Conservation (phyloP, 2,888 invertebrate genomes). For the Dioctria linearis region DNA sequence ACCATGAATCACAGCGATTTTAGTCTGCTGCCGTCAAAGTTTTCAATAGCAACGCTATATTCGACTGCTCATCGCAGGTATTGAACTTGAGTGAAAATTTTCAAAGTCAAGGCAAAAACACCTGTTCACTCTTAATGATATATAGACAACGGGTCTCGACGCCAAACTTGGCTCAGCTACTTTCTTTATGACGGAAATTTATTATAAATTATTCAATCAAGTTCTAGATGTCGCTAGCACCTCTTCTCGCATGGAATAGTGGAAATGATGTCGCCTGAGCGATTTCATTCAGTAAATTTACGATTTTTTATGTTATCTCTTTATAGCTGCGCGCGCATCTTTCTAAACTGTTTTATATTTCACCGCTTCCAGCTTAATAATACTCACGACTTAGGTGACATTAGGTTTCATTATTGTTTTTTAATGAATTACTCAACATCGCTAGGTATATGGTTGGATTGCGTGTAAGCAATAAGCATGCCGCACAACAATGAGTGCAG, state of each 20-base stretch:
- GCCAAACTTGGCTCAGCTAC: constrained; percentile 14
- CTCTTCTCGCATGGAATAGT: neutral
- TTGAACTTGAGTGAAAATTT: constrained; percentile 51
- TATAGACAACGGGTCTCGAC: constrained; percentile 15
- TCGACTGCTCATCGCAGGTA: constrained; percentile 14
- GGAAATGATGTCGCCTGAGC: neutral
- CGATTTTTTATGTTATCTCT: constrained; percentile 5
- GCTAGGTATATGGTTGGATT: constrained; percentile 3
- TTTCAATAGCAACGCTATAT: constrained; percentile 14
- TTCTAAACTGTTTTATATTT: constrained; percentile 9
- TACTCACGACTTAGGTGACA: constrained; percentile 12
- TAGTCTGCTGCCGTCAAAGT: constrained; percentile 22
- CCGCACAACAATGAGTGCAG: constrained; percentile 26
- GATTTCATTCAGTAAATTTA: constrained; percentile 9
- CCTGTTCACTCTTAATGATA: constrained; percentile 8
- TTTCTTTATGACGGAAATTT: constrained; percentile 38
- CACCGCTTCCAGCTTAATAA: neutral
- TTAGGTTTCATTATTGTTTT: constrained; percentile 8
- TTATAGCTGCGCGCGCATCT: constrained; percentile 28
- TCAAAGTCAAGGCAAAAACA: constrained; percentile 48
- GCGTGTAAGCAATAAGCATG: neutral
- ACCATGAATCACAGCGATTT: constrained; percentile 27
- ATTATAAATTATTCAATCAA: constrained; percentile 47
- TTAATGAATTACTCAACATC: constrained; percentile 23
- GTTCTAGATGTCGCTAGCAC: constrained; percentile 25